These are phyloP conservation scores for Gadus macrocephalus DNA, from an alignment of 2,113 vertebrate species.

Conservation along the genomic window DNA sequence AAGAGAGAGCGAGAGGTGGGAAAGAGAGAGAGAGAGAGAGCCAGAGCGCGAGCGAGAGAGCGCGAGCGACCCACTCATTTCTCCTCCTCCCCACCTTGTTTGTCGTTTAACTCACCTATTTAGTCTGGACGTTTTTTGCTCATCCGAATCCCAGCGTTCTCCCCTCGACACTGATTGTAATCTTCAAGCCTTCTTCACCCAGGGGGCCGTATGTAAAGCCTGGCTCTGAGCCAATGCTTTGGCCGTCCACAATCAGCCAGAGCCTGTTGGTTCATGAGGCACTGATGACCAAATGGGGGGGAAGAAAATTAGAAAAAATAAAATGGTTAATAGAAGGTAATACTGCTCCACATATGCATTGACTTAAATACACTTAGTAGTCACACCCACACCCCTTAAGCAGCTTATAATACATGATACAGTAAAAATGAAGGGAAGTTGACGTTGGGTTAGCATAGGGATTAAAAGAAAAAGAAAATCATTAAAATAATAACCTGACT, in stretches of 20 bases:
- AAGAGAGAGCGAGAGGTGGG: neutral
- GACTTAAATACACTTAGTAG: no score
- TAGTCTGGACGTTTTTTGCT: slow-evolving; percentile 36
- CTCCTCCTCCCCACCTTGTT: slow-evolving; percentile 24
- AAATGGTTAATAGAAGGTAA: no score
- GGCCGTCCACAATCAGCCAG: slow-evolving; percentile 57
- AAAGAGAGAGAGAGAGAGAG: neutral
- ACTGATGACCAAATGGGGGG: neutral
- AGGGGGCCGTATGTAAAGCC: slow-evolving; percentile 47
- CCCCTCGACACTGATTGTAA: slow-evolving; percentile 51
- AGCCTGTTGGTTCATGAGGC: slow-evolving; percentile 19
- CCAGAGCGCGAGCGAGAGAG: slow-evolving; percentile 29
- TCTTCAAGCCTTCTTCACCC: slow-evolving; percentile 34
- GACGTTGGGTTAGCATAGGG: no score
- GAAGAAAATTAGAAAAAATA: no score
- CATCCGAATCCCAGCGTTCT: neutral
- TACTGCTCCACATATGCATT: no score
- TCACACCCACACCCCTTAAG: neutral
- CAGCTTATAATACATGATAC: neutral
- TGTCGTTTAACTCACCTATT: slow-evolving; percentile 32
- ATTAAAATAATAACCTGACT: no score
- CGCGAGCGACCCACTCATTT: slow-evolving; percentile 16
- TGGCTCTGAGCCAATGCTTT: slow-evolving; percentile 34
- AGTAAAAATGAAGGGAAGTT: slow-evolving; percentile 7
- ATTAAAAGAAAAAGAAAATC: no score